phyloP scores from a whole-genome alignment of 2,113 vertebrate genomes.

The Mionectes macconnelli region DNA sequence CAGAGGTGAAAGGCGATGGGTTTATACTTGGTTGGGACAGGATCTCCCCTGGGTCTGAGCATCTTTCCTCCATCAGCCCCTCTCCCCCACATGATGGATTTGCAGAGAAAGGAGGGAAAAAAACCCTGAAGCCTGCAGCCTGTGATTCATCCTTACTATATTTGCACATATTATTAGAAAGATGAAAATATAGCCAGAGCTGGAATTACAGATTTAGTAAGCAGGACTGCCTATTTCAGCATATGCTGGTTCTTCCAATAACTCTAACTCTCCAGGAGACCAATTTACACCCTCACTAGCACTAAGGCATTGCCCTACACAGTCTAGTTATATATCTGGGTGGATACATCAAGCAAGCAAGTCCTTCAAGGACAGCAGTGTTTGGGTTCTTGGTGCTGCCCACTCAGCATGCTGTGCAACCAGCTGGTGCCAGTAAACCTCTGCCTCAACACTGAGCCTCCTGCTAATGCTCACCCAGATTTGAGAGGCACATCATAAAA shows the following conservation, averaged over 20 bases:
- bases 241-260: not conserved
- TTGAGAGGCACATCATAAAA: not conserved
- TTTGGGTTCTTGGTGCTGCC: not conserved
- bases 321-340: not conserved
- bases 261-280: not conserved
- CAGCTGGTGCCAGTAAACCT: not conserved
- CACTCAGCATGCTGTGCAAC: not conserved
- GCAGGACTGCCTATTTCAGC: slow-evolving; percentile 50
- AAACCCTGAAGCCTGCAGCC: slow-evolving; percentile 3
- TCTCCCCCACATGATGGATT: slow-evolving; percentile 2
- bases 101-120: not conserved
- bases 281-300: not conserved
- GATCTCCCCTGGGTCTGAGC: not conserved
- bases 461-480: not conserved
- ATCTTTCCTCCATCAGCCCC: not conserved
- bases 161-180: slow-evolving; percentile 65
- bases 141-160: slow-evolving; percentile 66
- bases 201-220: slow-evolving; percentile 58
- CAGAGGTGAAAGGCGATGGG: not conserved
- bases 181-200: slow-evolving; percentile 55
- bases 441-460: not conserved
- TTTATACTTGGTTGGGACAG: not conserved
- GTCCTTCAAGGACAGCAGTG: not conserved
- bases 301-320: not conserved
- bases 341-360: not conserved